Conservation (phyloP, 2,113 vertebrate species). For the Coptodon bakossiorum region DNA sequence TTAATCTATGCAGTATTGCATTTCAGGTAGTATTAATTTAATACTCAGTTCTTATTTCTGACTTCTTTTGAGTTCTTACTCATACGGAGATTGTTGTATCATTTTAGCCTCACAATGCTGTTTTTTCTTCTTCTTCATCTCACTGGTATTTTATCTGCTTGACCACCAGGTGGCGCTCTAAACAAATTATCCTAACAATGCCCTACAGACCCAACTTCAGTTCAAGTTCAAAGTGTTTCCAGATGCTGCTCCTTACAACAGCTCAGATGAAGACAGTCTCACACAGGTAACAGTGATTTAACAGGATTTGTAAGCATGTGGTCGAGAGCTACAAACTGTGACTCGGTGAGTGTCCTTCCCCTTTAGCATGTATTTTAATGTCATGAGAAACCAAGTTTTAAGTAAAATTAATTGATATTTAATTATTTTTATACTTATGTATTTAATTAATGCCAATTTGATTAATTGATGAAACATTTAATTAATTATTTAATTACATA, state of each 20-base stretch:
- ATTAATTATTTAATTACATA: background rate
- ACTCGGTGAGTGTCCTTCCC: background rate
- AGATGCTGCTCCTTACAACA: constrained; percentile 83
- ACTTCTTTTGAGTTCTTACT: background rate
- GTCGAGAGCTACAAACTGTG: background rate
- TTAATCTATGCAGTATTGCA: background rate
- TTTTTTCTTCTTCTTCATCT: background rate
- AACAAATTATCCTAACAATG: constrained; percentile 94
- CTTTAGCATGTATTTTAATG: background rate
- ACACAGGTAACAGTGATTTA: constrained; percentile 75
- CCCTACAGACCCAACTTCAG: constrained; percentile 69
- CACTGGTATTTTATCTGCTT: background rate
- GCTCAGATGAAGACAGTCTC: constrained; percentile 80
- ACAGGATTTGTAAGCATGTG: background rate
- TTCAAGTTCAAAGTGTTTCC: constrained; percentile 34
- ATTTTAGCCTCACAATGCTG: background rate
- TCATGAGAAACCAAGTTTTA: background rate
- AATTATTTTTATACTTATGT: background rate
- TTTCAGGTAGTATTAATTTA: background rate
- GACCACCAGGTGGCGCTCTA: constrained; percentile 82
- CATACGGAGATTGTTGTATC: background rate
- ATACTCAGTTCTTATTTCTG: background rate
- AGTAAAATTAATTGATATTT: background rate
- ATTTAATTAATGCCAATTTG: background rate
- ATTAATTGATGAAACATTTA: background rate